Percentiles rank a stretch among this genome's conserved stretches.
Evolutionary conservation across 2,797 vertebrate genomes (phyloP).

Genomic region (Gallinago solitaria): DNA sequence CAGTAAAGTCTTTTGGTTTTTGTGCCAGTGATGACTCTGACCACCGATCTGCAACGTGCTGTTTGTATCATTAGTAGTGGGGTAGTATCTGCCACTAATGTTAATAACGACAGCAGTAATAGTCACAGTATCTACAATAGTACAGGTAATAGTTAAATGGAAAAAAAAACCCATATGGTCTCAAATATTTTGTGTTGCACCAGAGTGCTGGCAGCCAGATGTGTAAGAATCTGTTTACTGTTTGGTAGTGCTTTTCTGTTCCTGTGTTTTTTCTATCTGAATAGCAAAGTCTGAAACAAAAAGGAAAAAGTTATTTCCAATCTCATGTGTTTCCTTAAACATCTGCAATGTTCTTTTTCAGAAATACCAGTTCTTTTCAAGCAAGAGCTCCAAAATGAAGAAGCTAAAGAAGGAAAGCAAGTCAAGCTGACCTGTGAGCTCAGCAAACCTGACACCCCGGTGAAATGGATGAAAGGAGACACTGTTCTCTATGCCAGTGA

Average conservation of each 20-base stretch:
- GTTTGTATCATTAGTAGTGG: background rate
- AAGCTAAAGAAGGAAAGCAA: slow-evolving; percentile 67
- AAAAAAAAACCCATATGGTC: background rate
- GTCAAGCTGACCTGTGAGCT: slow-evolving; percentile 73
- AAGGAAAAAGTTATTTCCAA: background rate
- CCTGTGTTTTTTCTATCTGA: background rate
- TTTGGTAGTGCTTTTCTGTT: background rate
- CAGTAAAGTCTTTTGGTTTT: background rate
- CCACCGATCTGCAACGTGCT: background rate
- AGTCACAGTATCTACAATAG: background rate
- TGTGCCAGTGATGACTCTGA: background rate
- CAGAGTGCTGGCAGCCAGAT: background rate
- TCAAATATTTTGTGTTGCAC: background rate
- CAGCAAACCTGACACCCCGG: slow-evolving; percentile 54
- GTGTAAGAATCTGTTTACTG: background rate
- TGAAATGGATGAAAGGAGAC: slow-evolving; percentile 72
- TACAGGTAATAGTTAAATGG: background rate
- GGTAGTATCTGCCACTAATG: background rate
- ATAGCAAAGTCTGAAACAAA: background rate
- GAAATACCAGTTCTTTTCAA: slow-evolving; percentile 64
- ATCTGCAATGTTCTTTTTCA: background rate
- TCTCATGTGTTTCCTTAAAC: background rate
- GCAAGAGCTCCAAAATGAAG: slow-evolving; percentile 63
- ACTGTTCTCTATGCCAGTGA: slow-evolving; percentile 41
- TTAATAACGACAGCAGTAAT: background rate